Base-by-base conservation (phyloP, 1,140 invertebrate genomes). In the Akabosia matsudoensis region DNA sequence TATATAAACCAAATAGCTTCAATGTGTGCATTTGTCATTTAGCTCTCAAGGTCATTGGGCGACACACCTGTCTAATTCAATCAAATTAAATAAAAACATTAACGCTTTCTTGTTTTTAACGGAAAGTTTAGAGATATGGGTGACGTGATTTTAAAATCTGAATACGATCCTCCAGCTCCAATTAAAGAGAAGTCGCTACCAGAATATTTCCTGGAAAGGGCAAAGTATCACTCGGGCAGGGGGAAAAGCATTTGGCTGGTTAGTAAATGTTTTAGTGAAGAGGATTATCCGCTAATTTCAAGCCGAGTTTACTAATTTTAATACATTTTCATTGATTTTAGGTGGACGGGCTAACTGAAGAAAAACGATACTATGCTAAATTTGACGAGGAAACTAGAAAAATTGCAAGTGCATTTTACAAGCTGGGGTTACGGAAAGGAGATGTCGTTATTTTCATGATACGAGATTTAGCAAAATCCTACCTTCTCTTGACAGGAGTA, bases 371-470 rank as follows among this genome's bases (percentile, higher is more conserved):
- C 28, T 74, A 24, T 18, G 52, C 33, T 30, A 74, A 74, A n/a
- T 74, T 78, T 33, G 73, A 78, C 18, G 31, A 28, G 4, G 30
- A 56, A 14, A 70, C 77, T 10, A 51, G 33, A 51, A 67, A 37
- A 33, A 54, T 80, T 18, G 79, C 79, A 0, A 80, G 76, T 73
- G 31, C 54, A 64, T 54, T 80, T 2, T 74, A 75, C n/a, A 80
- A 78, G 51, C 64, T 64, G 0, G 79, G 79, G 1, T 70, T 80
- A 24, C 61, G 74, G 2, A 80, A 80, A 70, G 79, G 79, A 24
- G 77, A 80, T 31, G 45, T 74, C 26, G 56, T 78, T 22, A 37
- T 74, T 71, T 78, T 45, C 45, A 73, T 72, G n/a, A 52, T 61
- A 26, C 33, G 22, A 30, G 73, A 79, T 22, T 31, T 77, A 0